Evolutionary conservation across 2,113 vertebrate genomes (phyloP).

Genomic region (Sceloporus undulatus): DNA sequence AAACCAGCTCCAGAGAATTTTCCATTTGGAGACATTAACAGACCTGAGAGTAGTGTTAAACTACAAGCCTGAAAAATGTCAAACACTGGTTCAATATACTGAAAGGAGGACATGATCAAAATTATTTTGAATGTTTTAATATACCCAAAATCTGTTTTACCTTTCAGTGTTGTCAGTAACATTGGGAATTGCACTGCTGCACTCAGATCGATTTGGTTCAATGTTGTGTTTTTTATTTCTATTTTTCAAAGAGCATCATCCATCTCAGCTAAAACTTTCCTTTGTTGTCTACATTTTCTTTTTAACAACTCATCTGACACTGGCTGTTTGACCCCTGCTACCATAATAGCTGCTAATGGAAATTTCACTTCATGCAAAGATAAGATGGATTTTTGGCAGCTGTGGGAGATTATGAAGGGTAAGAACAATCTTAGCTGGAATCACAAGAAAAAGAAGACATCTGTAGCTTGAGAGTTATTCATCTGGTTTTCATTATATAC

Average conservation of each 20-base stretch:
- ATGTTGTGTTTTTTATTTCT: slow-evolving; percentile 15
- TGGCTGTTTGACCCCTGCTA: slow-evolving; percentile 79
- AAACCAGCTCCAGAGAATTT: too few species aligned
- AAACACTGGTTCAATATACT: slow-evolving; percentile 25
- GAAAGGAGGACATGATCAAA: slow-evolving; percentile 46
- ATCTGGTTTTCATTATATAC: slow-evolving; percentile 91
- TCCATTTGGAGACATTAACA: background rate
- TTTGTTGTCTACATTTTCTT: slow-evolving; percentile 67
- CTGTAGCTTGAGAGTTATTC: slow-evolving; percentile 85
- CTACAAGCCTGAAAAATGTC: slow-evolving; percentile 22
- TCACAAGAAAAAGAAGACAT: slow-evolving; percentile 85
- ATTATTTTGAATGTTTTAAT: background rate
- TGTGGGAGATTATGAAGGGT: slow-evolving; percentile 88
- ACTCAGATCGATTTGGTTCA: slow-evolving; percentile 30
- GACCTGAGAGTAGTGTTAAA: slow-evolving; percentile 29
- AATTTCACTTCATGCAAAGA: slow-evolving; percentile 92
- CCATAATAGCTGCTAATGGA: slow-evolving; percentile 87
- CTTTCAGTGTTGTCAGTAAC: slow-evolving; percentile 37
- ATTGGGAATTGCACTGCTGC: slow-evolving; percentile 28
- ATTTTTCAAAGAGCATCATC: slow-evolving; percentile 20
- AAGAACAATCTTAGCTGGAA: slow-evolving; percentile 87
- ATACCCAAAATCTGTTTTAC: slow-evolving; percentile 15
- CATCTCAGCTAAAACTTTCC: slow-evolving; percentile 55
- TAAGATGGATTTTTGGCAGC: slow-evolving; percentile 89
- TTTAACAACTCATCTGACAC: slow-evolving; percentile 78